phyloP scores from a whole-genome alignment of 2,113 vertebrate species.

The Antigone vipio region DNA sequence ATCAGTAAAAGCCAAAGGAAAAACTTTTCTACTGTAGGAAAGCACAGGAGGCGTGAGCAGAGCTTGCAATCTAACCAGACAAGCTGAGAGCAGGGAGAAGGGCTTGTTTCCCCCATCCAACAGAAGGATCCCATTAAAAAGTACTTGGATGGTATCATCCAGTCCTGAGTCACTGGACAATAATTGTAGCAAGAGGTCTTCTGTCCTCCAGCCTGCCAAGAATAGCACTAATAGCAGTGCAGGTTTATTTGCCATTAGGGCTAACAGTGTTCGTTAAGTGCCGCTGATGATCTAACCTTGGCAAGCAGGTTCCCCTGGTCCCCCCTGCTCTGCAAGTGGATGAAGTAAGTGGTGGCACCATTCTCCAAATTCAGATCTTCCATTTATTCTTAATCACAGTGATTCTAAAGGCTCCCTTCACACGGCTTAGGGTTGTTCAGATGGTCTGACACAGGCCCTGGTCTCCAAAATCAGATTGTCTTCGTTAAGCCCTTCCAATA shows the following conservation, averaged over 20 bases:
- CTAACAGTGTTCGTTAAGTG: not conserved
- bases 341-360: not conserved
- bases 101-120: not conserved
- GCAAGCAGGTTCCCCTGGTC: conserved; percentile 9
- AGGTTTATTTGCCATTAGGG: not conserved
- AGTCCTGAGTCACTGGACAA: not conserved
- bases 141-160: not conserved
- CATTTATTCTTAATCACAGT: not conserved
- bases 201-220: not conserved
- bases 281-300: not conserved
- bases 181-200: not conserved
- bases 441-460: not conserved
- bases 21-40: not conserved
- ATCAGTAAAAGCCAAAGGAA: not conserved
- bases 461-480: not conserved
- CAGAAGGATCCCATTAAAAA: not conserved
- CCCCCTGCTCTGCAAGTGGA: not conserved
- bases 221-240: not conserved
- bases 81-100: not conserved
- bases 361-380: not conserved
- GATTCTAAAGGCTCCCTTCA: not conserved
- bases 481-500: not conserved
- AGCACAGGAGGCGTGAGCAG: not conserved
- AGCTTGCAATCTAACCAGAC: not conserved
- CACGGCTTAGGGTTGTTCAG: not conserved